phyloP scores from a whole-genome alignment of 2,888 invertebrate genomes.

The Acanthosepion pharaonis region DNA sequence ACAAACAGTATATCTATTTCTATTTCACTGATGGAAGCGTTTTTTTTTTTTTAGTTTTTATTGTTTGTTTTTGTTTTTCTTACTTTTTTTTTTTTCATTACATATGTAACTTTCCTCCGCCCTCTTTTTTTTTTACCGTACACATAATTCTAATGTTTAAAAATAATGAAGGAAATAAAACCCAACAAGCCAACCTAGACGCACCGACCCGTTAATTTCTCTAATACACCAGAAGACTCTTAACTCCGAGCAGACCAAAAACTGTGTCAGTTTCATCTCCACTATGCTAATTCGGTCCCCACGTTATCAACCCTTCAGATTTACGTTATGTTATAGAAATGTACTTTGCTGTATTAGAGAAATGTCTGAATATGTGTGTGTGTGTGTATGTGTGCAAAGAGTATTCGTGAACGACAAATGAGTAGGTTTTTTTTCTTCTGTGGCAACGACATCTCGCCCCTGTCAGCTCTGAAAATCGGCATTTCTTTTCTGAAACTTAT shows the following conservation, averaged over 20 bases:
- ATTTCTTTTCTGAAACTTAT: too few relatives aligned
- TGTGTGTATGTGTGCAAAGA: background rate
- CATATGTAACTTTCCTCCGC: background rate
- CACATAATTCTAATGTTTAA: background rate
- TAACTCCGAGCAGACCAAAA: conserved; percentile 11
- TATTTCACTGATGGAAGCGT: background rate
- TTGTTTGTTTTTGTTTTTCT: too few relatives aligned
- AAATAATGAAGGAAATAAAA: background rate
- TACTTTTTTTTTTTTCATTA: background rate
- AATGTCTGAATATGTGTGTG: background rate
- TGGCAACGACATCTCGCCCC: too few relatives aligned
- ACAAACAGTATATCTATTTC: background rate
- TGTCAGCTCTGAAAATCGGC: too few relatives aligned
- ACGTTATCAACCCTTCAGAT: background rate
- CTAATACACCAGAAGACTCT: conserved; percentile 12
- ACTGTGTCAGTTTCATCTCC: background rate
- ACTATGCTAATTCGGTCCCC: background rate
- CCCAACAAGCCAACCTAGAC: background rate
- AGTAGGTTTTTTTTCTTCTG: too few relatives aligned
- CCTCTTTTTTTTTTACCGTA: background rate
- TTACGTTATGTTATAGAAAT: background rate
- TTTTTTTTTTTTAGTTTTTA: background rate
- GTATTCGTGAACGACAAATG: background rate
- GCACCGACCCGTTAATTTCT: conserved; percentile 33
- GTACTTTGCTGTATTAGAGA: background rate